Evolutionary conservation across 2,113 vertebrate species (phyloP).

Genomic region (Chrysochloris asiatica): DNA sequence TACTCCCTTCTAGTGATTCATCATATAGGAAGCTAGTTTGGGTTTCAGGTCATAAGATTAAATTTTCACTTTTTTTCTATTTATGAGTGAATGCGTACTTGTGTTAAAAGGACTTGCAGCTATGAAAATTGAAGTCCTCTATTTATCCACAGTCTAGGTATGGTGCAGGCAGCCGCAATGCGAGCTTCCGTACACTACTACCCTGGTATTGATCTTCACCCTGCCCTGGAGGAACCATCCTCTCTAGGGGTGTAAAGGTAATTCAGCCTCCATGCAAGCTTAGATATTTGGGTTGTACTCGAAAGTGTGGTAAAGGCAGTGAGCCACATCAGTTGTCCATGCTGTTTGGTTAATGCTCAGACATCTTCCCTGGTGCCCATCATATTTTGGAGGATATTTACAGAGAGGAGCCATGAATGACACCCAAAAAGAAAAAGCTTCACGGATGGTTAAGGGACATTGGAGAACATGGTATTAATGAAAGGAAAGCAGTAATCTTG

Average conservation of each 20-base stretch:
- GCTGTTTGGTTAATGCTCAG: slow-evolving; percentile 20
- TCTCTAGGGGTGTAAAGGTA: slow-evolving; percentile 75
- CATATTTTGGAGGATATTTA: slow-evolving; percentile 37
- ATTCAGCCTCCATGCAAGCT: slow-evolving; percentile 45
- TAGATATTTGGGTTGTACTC: slow-evolving; percentile 6
- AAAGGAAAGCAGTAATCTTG: not conserved
- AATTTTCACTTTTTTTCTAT: slow-evolving; percentile 56
- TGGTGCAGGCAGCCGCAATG: slow-evolving; percentile 62
- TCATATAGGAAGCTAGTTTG: not conserved
- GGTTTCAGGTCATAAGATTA: not conserved
- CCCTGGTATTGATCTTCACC: slow-evolving; percentile 58
- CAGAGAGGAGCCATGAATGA: not conserved
- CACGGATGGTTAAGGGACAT: not conserved
- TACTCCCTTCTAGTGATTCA: not conserved
- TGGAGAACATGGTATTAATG: not conserved
- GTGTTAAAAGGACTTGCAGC: slow-evolving; percentile 67
- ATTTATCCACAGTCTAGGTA: slow-evolving; percentile 75
- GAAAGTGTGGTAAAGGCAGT: not conserved
- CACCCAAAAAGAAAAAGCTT: not conserved
- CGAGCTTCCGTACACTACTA: slow-evolving; percentile 59
- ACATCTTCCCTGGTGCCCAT: not conserved
- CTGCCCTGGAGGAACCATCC: slow-evolving; percentile 72
- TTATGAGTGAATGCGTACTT: slow-evolving; percentile 65
- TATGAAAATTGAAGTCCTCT: slow-evolving; percentile 72
- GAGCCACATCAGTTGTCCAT: not conserved